Evolutionary conservation across 2,888 invertebrate genomes (phyloP), one percentile per base, ranked within the genome.

Genomic region (Cantharis nigra): DNA sequence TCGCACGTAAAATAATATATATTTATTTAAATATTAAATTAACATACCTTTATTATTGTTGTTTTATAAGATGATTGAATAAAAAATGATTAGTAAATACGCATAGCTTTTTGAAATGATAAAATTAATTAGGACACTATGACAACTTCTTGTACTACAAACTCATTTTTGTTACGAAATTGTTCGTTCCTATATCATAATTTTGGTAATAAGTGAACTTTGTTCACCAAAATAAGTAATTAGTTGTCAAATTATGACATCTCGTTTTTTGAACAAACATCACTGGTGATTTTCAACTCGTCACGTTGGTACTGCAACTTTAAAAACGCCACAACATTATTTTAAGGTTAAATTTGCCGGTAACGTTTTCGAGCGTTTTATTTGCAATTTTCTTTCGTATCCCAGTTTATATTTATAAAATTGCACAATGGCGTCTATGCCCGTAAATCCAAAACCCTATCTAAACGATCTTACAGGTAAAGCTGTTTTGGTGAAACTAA

Each of bases 401-500:
- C 49, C 1, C n/a, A 49, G n/a, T 49, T 49, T 49, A 7, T 49
- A 49, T n/a, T 49, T n/a, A 49, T 20, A 69, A 23, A 28, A 63
- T 14, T 73, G 67, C 79, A 91, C 77, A 80, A 94, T 94, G 94
- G 90, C 95, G 88, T 93, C 95, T 89, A 97, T 97, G 95, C 98
- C 98, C 83, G 95, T 99, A 87, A 99, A 99, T 90, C 99, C 99
- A 4, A 99, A 99, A 91, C 99, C 99, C 79, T 99, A 98, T 89
- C 91, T 99, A 74, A 99, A 99, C 91, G 96, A 97, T 86, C 91
- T 99, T 70, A 99, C 98, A 1, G 99, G 99, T 14, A 99, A 99
- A 90, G 95, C 98, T 64, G 98, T 99, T 63, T 93, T 98, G 88
- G 98, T 99, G 2, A 99, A 99, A 89, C 91, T 99, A 79, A 99